These are phyloP conservation scores for Ametastegia equiseti DNA, from an alignment of 2,888 invertebrate genomes.

Conservation along the genomic window DNA sequence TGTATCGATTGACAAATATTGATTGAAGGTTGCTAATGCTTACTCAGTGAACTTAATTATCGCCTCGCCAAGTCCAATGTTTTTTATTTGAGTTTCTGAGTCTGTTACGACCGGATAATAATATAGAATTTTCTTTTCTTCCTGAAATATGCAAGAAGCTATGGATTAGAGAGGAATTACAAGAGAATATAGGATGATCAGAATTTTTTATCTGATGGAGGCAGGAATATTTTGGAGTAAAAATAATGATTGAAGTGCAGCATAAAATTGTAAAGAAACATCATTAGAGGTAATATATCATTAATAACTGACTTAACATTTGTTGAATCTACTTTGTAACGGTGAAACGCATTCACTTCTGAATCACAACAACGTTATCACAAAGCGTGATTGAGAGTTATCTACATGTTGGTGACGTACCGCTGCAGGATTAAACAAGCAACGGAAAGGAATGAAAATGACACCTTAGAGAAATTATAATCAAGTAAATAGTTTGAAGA, in stretches of 20 bases:
- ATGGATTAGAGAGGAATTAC: background rate
- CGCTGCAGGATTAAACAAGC: background rate
- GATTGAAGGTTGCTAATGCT: conserved; percentile 69
- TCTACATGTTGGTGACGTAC: background rate
- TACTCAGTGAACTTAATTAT: conserved; percentile 96
- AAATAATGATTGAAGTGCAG: background rate
- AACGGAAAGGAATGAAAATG: background rate
- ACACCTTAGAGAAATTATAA: background rate
- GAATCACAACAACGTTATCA: background rate
- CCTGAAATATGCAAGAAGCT: conserved; percentile 78
- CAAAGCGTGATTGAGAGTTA: background rate
- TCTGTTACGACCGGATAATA: conserved; percentile 89
- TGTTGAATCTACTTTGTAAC: background rate
- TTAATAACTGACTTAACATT: background rate
- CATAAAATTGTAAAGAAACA: background rate
- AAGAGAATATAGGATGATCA: background rate
- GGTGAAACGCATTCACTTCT: background rate
- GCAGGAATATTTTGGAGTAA: background rate
- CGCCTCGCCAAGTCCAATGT: conserved; percentile 96
- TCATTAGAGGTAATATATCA: no score
- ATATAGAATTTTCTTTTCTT: conserved; percentile 92
- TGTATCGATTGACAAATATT: background rate
- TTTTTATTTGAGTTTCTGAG: conserved; percentile 90
- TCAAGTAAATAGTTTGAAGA: conserved; percentile 36
- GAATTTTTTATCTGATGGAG: background rate